Base-by-base conservation (phyloP, 2,113 vertebrate species). In the Brachionichthys hirsutus region DNA sequence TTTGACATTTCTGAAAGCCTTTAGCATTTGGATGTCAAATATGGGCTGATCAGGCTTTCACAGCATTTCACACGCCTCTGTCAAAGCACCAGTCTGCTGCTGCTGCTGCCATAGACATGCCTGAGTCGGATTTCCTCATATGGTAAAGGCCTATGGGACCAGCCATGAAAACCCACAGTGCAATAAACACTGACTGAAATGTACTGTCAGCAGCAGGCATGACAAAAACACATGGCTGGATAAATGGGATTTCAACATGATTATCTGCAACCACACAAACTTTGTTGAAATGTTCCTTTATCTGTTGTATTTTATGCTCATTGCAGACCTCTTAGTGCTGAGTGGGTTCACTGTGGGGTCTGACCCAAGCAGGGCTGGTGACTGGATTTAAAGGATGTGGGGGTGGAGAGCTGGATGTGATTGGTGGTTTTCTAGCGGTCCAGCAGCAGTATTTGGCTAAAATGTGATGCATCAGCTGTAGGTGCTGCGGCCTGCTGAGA, bases 141-240 rank as follows among this genome's bases (percentile, higher is more conserved):
- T 68, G 77, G 49, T 44, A 22, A 35, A 46, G 65, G 38, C 60
- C 55, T 19, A 48, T 69, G 49, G 72, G 74, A 62, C 3, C 59
- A 65, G 53, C 47, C 50, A 41, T n/a, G n/a, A n/a, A n/a, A 78
- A 68, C 38, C 73, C 71, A 67, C 64, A 62, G 59, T n/a, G 45
- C 46, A 63, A 52, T 72, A 81, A 75, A 80, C 40, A 42, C 12
- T 15, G 7, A 38, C 36, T 47, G 35, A 56, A 61, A 75, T 51
- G 53, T 19, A 65, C 54, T 59, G 60, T 62, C 66, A 52, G 54
- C 62, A 17, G 9, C 78, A 78, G 66, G 74, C 62, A 68, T 69
- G 55, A 58, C 61, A 64, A 47, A 66, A 47, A 66, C 62, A 44
- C 42, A 49, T 19, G 24, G 51, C 7, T n/a, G 56, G 51, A 58